Evolutionary conservation across 2,888 invertebrate species (phyloP).

Genomic region (Drosophila melanosoma): DNA sequence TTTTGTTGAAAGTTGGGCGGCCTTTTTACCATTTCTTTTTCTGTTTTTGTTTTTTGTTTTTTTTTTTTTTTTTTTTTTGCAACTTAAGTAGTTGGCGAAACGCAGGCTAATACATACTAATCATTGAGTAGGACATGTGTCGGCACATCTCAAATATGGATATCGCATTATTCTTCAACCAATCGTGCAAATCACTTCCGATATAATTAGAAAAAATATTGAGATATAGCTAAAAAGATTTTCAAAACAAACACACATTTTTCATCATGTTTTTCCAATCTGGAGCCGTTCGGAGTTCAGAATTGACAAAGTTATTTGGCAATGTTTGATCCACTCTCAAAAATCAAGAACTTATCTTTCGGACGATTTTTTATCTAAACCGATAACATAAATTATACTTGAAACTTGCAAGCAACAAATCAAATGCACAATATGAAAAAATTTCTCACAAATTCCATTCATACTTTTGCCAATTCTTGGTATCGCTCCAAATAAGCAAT

Average conservation of each 20-base stretch:
- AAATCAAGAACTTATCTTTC: neutral
- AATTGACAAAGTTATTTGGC: neutral
- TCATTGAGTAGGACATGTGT: conserved; percentile 37
- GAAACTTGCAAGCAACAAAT: conserved; percentile 1
- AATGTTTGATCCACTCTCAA: neutral
- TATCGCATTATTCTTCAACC: conserved; percentile 1
- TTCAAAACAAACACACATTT: neutral
- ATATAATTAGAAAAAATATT: neutral
- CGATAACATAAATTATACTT: conserved; percentile 14
- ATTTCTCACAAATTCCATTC: conserved; percentile 53
- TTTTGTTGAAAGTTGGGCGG: conserved; percentile 76
- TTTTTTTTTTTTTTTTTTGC: conserved; percentile 44
- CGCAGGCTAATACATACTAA: conserved; percentile 45
- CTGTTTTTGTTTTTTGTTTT: conserved; percentile 7
- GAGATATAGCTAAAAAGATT: neutral
- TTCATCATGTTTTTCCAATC: neutral
- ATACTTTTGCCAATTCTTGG: conserved; percentile 46
- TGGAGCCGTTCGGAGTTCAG: neutral
- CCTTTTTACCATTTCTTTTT: conserved; percentile 40
- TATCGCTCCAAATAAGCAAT: conserved; percentile 56
- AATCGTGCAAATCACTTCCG: conserved; percentile 1
- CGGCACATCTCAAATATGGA: conserved; percentile 9
- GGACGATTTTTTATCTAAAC: too few species aligned
- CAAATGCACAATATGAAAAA: conserved; percentile 42
- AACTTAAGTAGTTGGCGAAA: conserved; percentile 57